Conservation (phyloP, 2,113 vertebrate genomes). For the Eubucco bourcierii region DNA sequence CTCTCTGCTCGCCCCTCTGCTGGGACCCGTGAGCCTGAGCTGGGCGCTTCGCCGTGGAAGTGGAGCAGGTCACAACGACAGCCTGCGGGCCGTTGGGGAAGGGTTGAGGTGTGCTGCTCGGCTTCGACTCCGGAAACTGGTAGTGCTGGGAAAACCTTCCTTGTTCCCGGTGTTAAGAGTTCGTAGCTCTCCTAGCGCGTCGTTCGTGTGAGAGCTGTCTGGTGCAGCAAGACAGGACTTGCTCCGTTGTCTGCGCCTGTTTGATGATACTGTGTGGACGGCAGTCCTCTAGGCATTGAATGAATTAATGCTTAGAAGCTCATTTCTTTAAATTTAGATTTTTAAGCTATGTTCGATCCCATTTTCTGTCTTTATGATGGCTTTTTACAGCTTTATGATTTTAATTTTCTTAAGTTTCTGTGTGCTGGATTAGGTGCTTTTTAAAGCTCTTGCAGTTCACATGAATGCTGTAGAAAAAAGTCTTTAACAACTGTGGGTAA, state of each 20-base stretch:
- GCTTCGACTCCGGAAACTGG: neutral
- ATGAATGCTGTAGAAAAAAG: neutral
- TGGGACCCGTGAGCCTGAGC: neutral
- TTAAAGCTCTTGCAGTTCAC: neutral
- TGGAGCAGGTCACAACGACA: neutral
- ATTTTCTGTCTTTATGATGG: rapidly evolving
- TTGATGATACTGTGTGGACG: rapidly evolving
- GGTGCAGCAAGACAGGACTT: neutral
- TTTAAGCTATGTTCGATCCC: no score
- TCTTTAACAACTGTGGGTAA: neutral
- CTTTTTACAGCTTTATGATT: neutral
- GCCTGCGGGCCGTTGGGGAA: no score
- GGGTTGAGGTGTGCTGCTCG: neutral
- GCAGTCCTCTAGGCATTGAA: neutral
- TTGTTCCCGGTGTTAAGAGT: rapidly evolving
- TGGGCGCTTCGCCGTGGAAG: neutral
- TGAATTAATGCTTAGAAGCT: neutral
- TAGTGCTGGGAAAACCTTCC: rapidly evolving
- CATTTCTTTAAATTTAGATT: rapidly evolving
- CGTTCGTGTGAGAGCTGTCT: neutral
- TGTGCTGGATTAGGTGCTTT: neutral
- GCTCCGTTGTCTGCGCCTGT: rapidly evolving
- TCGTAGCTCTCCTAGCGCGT: rapidly evolving
- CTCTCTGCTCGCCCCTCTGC: neutral
- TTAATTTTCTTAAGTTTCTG: neutral